Conservation (phyloP, 2,888 invertebrate species). For the Agrotis exclamationis region DNA sequence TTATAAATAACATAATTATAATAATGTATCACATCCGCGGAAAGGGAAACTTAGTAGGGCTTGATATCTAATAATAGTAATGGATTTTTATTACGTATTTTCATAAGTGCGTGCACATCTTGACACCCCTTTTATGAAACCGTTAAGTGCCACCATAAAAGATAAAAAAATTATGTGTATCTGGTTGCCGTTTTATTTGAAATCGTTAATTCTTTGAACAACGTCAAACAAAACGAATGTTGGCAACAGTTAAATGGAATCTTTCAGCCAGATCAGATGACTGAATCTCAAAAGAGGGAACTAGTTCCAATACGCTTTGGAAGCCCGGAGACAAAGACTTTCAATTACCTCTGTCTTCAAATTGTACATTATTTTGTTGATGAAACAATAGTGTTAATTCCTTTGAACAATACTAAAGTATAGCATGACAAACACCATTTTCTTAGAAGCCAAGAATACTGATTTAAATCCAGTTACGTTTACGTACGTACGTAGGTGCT, state of each 20-base stretch:
- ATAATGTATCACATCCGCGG: conserved; percentile 18
- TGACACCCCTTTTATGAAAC: conserved; percentile 53
- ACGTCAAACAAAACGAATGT: conserved; percentile 24
- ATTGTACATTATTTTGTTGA: conserved; percentile 50
- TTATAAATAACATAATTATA: conserved; percentile 19
- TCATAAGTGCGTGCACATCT: conserved; percentile 60
- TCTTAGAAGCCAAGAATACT: conserved; percentile 2
- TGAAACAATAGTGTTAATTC: conserved; percentile 37
- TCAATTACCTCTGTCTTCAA: conserved; percentile 51
- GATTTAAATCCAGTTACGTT: conserved; percentile 5
- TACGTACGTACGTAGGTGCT: too few relatives aligned
- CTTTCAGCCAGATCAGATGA: conserved; percentile 49
- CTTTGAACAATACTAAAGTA: conserved; percentile 4
- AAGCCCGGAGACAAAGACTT: conserved; percentile 50
- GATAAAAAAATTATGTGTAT: background rate
- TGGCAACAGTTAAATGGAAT: conserved; percentile 45
- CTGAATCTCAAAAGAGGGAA: conserved; percentile 52
- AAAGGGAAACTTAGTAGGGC: conserved; percentile 21
- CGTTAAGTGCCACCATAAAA: conserved; percentile 24
- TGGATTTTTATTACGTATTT: conserved; percentile 56
- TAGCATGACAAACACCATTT: conserved; percentile 13
- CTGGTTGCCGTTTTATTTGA: background rate
- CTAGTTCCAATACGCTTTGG: conserved; percentile 51
- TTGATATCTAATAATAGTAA: conserved; percentile 51
- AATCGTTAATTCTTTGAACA: conserved; percentile 12